phyloP scores from a whole-genome alignment of 2,888 invertebrate genomes.

The Neocrepidodera transversa region DNA sequence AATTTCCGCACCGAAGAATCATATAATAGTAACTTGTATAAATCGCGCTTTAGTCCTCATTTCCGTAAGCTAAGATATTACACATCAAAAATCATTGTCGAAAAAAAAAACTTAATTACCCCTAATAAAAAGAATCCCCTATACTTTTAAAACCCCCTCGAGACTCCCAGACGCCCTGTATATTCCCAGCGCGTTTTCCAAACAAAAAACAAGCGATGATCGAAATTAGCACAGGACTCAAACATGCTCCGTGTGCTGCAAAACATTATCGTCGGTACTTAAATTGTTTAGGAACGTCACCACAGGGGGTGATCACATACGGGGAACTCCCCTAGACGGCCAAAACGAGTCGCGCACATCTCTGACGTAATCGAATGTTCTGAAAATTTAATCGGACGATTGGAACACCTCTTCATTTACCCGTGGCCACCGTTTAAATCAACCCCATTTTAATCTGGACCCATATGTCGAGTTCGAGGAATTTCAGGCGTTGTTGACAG shows the following conservation, averaged over 20 bases:
- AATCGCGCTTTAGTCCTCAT: too few relatives aligned
- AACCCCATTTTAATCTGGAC: constrained; percentile 43
- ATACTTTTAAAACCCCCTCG: too few relatives aligned
- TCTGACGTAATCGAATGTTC: too few relatives aligned
- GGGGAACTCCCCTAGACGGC: constrained; percentile 14
- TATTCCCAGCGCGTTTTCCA: background rate
- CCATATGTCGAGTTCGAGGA: constrained; percentile 39
- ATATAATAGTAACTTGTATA: too few relatives aligned
- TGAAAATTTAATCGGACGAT: constrained; percentile 40
- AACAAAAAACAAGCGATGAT: background rate
- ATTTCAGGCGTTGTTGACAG: background rate
- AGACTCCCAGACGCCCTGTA: background rate
- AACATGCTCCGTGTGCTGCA: constrained; percentile 19
- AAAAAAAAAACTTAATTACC: too few relatives aligned
- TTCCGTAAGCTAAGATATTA: too few relatives aligned
- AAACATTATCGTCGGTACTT: constrained; percentile 39
- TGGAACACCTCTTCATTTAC: constrained; percentile 58
- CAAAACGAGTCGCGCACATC: background rate
- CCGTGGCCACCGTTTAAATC: constrained; percentile 55
- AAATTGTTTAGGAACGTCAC: constrained; percentile 38
- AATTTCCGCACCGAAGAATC: too few relatives aligned
- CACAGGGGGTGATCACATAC: constrained; percentile 32
- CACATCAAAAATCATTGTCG: too few relatives aligned
- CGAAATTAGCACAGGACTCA: background rate
- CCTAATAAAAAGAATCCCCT: too few relatives aligned